A percentile compares a stretch with the other conserved stretches of the same genome.
phyloP scores from a whole-genome alignment of 2,113 vertebrate genomes.

The Orientallactaga bullata region DNA sequence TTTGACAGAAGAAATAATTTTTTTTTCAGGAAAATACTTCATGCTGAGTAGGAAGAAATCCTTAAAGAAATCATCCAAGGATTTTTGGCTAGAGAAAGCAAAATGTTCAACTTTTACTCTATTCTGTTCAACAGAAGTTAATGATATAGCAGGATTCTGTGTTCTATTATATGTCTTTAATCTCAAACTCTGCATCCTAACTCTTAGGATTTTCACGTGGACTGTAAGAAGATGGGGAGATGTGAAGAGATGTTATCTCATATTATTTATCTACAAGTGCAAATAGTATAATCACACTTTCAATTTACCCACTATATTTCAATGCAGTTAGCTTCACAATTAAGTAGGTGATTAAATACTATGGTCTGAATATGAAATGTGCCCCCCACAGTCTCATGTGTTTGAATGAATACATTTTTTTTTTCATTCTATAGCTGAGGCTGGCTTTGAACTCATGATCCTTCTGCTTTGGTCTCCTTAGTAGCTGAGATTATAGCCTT shows the following conservation, averaged over 20 bases:
- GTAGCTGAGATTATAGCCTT: neutral
- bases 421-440: neutral
- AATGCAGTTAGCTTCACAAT: neutral
- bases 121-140: neutral
- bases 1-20: neutral
- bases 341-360: neutral
- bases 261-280: neutral
- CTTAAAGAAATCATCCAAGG: neutral
- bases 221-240: neutral
- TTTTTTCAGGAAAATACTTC: neutral
- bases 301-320: neutral
- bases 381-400: too few species aligned
- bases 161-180: neutral
- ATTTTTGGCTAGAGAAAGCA: neutral
- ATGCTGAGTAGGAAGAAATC: neutral
- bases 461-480: neutral
- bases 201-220: neutral
- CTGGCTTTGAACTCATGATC: neutral
- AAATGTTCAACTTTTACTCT: neutral
- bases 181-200: neutral
- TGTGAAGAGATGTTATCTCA: neutral
- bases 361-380: neutral
- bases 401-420: too few species aligned
- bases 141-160: neutral
- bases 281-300: neutral